Evolutionary conservation across 2,797 vertebrate species (phyloP).

Genomic region (Gastrophryne carolinensis): DNA sequence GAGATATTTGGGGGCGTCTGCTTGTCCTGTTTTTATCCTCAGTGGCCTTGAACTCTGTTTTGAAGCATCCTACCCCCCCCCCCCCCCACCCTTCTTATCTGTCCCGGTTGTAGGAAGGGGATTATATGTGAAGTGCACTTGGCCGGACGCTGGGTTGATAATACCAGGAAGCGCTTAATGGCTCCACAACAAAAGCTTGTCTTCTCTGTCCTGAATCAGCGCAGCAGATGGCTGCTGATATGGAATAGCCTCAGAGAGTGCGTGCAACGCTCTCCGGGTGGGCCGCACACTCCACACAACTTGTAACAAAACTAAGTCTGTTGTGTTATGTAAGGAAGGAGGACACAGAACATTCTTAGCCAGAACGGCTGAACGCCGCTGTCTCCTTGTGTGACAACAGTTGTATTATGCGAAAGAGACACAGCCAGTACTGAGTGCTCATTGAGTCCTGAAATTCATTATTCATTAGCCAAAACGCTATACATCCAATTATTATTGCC

Average conservation of each 20-base stretch:
- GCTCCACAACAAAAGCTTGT: constrained; percentile 47
- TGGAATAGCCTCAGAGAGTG: constrained; percentile 18
- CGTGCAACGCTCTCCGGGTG: constrained; percentile 28
- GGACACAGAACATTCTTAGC: not conserved
- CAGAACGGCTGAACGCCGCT: not conserved
- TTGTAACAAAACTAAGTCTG: constrained; percentile 3
- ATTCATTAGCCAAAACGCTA: not conserved
- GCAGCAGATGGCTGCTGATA: constrained; percentile 44
- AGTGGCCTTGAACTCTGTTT: constrained; percentile 18
- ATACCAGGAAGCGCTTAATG: constrained; percentile 51
- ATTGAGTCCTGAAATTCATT: not conserved
- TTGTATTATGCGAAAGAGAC: not conserved
- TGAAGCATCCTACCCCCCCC: constrained; percentile 28
- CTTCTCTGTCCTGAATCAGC: constrained; percentile 41
- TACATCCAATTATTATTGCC: no score
- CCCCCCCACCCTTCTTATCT: not conserved
- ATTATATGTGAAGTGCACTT: constrained; percentile 45
- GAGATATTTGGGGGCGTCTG: not conserved
- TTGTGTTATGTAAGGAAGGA: not conserved
- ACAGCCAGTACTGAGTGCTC: not conserved
- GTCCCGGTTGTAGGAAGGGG: constrained; percentile 25
- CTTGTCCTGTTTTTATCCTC: constrained; percentile 26
- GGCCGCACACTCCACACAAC: constrained; percentile 2
- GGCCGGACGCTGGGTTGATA: constrained; percentile 47
- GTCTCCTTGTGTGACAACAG: not conserved